Conservation (phyloP, 2,888 invertebrate genomes). For the Calliopum simillimum region DNA sequence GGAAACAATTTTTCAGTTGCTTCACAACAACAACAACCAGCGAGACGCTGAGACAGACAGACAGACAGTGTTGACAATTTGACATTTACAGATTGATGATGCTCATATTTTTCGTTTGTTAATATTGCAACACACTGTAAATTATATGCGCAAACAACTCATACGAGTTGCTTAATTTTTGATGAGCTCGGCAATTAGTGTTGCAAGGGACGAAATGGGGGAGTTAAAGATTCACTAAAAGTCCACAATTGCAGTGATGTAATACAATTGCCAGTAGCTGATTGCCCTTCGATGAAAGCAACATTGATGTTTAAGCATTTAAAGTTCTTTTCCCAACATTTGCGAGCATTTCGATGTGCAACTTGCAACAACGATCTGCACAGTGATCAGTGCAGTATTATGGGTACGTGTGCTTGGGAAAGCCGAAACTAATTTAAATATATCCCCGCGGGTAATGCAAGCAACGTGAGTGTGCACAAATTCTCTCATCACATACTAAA, state of each 20-base stretch:
- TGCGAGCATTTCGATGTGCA: conserved; percentile 30
- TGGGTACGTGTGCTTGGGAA: not conserved
- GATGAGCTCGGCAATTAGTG: conserved; percentile 11
- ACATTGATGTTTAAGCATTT: too few species aligned
- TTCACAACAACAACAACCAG: not conserved
- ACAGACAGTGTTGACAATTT: conserved; percentile 45
- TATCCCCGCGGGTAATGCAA: conserved; percentile 8
- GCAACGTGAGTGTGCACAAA: conserved; percentile 31
- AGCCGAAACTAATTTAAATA: conserved; percentile 38
- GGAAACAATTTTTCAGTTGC: conserved; percentile 37
- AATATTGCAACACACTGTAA: conserved; percentile 29
- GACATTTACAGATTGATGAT: conserved; percentile 45
- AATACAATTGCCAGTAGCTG: too few species aligned
- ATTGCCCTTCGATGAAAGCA: too few species aligned
- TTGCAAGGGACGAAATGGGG: not conserved
- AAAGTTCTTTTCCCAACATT: too few species aligned
- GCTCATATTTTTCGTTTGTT: conserved; percentile 30
- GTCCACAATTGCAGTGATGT: too few species aligned
- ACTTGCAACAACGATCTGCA: conserved; percentile 36
- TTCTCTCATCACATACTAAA: conserved; percentile 22
- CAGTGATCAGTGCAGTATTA: conserved; percentile 15
- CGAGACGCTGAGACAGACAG: conserved; percentile 26
- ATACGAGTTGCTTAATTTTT: not conserved
- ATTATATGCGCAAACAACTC: conserved; percentile 6
- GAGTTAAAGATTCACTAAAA: not conserved